Evolutionary conservation across 2,888 invertebrate genomes (phyloP), one percentile per base, ranked within the genome.

Genomic region (Podabrus alpinus): DNA sequence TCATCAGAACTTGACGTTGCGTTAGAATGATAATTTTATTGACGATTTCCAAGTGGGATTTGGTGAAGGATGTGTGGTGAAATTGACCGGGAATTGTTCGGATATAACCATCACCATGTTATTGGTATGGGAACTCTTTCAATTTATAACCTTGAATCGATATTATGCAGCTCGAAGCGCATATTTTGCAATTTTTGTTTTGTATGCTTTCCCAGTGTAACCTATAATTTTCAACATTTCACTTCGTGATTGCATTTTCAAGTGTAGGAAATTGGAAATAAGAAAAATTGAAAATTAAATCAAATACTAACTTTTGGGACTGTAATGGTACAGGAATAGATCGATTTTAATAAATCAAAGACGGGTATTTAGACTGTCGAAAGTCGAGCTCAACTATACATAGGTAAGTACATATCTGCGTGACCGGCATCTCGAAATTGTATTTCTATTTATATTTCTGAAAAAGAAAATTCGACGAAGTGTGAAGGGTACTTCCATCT

Each of bases 321-420:
- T 19, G 62, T 13, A 62, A 61, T 61, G 61, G 9, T 17, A 17
- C 10, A 61, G 17, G 17, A 17, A 17, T 10, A 11, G 19, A 64
- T 64, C 62, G 62, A 64, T 64, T 64, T 64, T 64, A 19, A 64
- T 64, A 64, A 64, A 64, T 64, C 62, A 64, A 64, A 64, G 9
- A 10, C n/a, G 3, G 62, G 62, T 64, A 19, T 64, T 64, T 64
- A n/a, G 15, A 19, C 17, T 16, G 62, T 64, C 62, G 62, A 64
- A 64, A 19, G 17, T 13, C 19, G 62, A 64, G 21, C n/a, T 64
- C 62, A 21, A 64, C 62, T 19, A 19, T 64, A 64, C 62, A 64
- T 45, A 45, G 45, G 45, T n/a, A 45, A 45, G 45, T 45, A 45
- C 45, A 7, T 45, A 45, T 19, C 11, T 21, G 62, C 62, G 62